Conservation (phyloP, 2,113 vertebrate genomes). For the Prolemur simus region DNA sequence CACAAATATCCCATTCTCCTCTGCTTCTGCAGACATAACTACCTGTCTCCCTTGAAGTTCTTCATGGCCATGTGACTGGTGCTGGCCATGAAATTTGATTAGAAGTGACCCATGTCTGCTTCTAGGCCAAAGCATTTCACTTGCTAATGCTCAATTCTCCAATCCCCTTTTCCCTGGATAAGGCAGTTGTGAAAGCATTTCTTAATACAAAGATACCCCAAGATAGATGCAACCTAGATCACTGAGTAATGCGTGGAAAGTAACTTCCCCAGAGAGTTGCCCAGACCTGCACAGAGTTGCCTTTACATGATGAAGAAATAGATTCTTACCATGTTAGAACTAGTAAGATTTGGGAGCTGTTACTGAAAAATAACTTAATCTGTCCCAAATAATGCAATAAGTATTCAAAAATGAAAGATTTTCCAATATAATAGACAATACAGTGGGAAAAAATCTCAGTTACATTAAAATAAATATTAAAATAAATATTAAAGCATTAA, state of each 20-base stretch:
- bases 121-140: neutral
- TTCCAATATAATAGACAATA: neutral
- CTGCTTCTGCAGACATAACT: neutral
- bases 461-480: neutral
- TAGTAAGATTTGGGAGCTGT: neutral
- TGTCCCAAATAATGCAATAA: neutral
- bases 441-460: neutral
- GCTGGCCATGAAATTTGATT: neutral
- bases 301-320: neutral
- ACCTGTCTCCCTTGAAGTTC: neutral
- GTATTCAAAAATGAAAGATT: neutral
- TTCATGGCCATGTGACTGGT: neutral
- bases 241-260: accelerated
- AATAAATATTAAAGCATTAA: neutral
- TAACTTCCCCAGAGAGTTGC: no score
- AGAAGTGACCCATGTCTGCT: neutral
- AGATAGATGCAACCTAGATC: neutral
- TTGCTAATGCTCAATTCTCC: neutral
- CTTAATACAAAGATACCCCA: neutral
- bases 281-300: neutral
- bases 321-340: neutral
- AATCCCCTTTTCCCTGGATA: neutral
- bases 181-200: neutral
- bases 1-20: neutral
- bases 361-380: neutral